A percentile compares a stretch with the other conserved stretches of the same genome.
phyloP scores from a whole-genome alignment of 2,888 invertebrate species.

The Dioctria rufipes region DNA sequence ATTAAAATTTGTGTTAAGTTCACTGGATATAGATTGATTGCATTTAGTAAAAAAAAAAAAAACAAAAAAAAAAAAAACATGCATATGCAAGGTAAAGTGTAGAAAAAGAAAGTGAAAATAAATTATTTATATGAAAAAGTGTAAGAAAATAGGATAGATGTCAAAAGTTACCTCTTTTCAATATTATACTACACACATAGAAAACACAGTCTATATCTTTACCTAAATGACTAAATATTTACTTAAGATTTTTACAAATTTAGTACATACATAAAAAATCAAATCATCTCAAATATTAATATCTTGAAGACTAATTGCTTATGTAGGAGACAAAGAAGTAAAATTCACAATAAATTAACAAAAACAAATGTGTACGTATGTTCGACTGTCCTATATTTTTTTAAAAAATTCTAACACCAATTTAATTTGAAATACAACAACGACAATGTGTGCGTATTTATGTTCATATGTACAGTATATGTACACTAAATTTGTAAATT shows the following conservation, averaged over 20 bases:
- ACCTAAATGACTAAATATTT: constrained; percentile 3
- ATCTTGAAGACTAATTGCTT: no score
- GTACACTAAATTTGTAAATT: constrained; percentile 29
- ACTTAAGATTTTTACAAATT: not conserved
- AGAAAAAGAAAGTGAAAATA: not conserved
- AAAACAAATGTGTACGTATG: not conserved
- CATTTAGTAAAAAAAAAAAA: not conserved
- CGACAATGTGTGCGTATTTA: no score
- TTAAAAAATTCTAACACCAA: constrained; percentile 22
- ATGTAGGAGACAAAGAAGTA: not conserved
- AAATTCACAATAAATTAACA: not conserved
- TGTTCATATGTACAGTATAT: not conserved
- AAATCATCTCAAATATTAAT: not conserved
- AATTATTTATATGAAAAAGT: not conserved
- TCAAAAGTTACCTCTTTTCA: constrained; percentile 36
- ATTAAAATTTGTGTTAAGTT: no score
- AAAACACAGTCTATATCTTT: constrained; percentile 24
- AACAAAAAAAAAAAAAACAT: not conserved
- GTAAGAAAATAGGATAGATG: not conserved
- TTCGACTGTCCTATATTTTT: not conserved
- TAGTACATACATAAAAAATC: not conserved
- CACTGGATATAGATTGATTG: constrained; percentile 4
- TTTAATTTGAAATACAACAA: not conserved
- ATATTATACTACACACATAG: constrained; percentile 39
- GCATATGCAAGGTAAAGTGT: not conserved